Evolutionary conservation across 2,888 invertebrate species (phyloP).

Genomic region (Microctonus hyperodae): DNA sequence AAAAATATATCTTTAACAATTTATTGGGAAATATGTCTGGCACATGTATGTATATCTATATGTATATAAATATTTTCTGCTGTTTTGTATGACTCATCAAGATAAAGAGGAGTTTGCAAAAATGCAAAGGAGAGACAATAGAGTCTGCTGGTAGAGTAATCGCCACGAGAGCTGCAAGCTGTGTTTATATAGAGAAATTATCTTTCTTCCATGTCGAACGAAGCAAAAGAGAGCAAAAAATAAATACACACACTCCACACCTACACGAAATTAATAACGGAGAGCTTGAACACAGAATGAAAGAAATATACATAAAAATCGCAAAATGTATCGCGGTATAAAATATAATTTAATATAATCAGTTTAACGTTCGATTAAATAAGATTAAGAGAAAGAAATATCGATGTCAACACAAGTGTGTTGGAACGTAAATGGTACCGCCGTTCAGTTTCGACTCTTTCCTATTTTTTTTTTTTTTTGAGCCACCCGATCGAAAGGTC

Average conservation of each 20-base stretch:
- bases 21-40: background rate
- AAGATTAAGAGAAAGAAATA: background rate
- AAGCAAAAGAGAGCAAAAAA: constrained; percentile 5
- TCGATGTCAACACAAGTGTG: background rate
- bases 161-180: no score
- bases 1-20: background rate
- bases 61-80: constrained; percentile 35
- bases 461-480: background rate
- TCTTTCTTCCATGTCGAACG: constrained; percentile 21
- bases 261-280: no score
- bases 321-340: background rate
- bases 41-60: constrained; percentile 19
- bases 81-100: constrained; percentile 36
- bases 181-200: constrained; percentile 20
- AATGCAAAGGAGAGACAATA: constrained; percentile 26
- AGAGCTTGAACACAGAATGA: background rate
- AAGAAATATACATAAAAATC: background rate
- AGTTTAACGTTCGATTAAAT: background rate
- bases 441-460: background rate
- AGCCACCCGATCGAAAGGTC: constrained; percentile 40
- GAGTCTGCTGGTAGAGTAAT: constrained; percentile 12
- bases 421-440: constrained; percentile 12
- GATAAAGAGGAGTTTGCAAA: constrained; percentile 6
- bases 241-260: no score
- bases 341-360: background rate